phyloP scores from a whole-genome alignment of 2,888 invertebrate species.

The Lithodes maja region DNA sequence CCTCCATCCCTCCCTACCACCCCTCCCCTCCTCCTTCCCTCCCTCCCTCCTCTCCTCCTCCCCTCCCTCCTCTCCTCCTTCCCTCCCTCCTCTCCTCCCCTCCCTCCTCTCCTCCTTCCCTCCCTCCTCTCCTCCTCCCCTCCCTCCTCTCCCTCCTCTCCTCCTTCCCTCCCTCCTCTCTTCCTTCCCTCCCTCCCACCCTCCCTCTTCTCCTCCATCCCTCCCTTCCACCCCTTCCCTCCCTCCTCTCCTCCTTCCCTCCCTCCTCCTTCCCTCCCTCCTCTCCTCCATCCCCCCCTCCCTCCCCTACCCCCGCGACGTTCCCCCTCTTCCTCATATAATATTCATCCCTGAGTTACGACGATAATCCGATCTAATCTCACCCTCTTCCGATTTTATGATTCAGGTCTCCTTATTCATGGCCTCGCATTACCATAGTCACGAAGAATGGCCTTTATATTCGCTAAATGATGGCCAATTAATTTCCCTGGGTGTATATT shows the following conservation, averaged over 20 bases:
- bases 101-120: background rate
- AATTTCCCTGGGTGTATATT: background rate
- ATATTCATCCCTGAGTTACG: background rate
- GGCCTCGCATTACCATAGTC: conserved; percentile 1
- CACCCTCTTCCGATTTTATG: background rate
- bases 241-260: background rate
- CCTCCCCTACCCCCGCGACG: background rate
- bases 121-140: background rate
- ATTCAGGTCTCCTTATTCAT: background rate
- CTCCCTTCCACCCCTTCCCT: background rate
- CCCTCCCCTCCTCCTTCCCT: no score
- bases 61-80: background rate
- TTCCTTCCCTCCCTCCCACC: background rate
- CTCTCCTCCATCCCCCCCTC: background rate
- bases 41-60: background rate
- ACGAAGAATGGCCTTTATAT: background rate
- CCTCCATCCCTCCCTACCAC: background rate
- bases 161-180: background rate
- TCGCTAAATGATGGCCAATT: background rate
- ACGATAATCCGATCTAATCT: background rate
- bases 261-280: background rate
- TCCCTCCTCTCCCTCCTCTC: no score
- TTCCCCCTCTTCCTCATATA: background rate
- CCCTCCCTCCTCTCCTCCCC: background rate
- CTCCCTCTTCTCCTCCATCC: background rate